A percentile compares a stretch with the other conserved stretches of the same genome.
Evolutionary conservation across 2,113 vertebrate species (phyloP).

Genomic region (Oxygymnocypris stewartii): DNA sequence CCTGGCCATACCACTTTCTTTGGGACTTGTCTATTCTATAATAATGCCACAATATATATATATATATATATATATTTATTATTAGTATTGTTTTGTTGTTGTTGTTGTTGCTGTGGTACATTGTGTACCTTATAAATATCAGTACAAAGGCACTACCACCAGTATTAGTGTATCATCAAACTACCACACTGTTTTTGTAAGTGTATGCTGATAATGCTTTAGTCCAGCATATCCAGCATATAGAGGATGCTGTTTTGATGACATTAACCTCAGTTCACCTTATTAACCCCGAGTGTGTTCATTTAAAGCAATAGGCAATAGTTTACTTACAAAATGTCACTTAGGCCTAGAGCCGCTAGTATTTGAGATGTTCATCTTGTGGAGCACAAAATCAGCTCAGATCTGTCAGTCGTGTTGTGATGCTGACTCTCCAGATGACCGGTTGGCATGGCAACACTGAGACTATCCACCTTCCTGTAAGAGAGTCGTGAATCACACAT

Average conservation of each 20-base stretch:
- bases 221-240: too few relatives aligned
- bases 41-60: not conserved
- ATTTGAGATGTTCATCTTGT: not conserved
- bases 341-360: not conserved
- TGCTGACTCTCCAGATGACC: not conserved
- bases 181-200: not conserved
- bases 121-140: slow-evolving; percentile 7
- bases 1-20: not conserved
- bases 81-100: not conserved
- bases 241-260: not conserved
- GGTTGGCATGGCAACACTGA: slow-evolving; percentile 6
- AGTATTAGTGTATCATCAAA: not conserved
- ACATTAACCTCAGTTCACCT: not conserved
- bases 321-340: not conserved
- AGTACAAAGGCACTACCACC: not conserved
- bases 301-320: not conserved
- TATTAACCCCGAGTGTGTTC: not conserved
- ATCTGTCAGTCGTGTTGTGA: not conserved
- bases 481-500: not conserved
- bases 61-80: too few relatives aligned
- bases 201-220: too few relatives aligned
- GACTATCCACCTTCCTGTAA: not conserved
- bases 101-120: not conserved
- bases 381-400: not conserved
- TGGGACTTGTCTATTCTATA: not conserved